Base-by-base conservation (phyloP, 1,140 invertebrate genomes). In the Leptonema lineaticorne region DNA sequence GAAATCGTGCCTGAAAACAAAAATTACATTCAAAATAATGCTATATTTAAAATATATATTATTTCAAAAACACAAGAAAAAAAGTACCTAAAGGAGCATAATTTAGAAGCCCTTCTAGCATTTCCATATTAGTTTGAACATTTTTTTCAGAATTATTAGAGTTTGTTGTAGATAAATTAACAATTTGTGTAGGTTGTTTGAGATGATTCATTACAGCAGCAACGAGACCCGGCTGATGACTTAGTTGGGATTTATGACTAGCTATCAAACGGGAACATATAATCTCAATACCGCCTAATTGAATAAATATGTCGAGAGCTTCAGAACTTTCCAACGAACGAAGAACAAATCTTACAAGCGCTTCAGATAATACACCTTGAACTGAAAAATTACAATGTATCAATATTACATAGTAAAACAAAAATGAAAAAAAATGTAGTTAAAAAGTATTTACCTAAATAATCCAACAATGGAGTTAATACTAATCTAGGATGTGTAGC, bases 11-110 rank as follows among this genome's bases (percentile, higher is more conserved):
- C 90, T 88, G 69, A 29, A 74, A 70, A 72, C 67, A 0, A 63
- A 66, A 48, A 20, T 2, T 50, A 27, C 20, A 50, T 45, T 56
- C 20, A 63, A 6, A 18, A 63, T 46, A 2, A 46, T 20, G 16
- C 6, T 46, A 46, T 45, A 5, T 45, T 50, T 24, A 20, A 64
- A 18, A 64, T 50, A n/a, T 22, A 0, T 48, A 56, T 16, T 27
- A 67, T 58, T 18, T 56, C 28, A 28, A 26, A 41, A 58, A 59
- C 56, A 2, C 6, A 60, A 28, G 26, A 26, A 30, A 79, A 80
- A 24, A 24, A 24, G 80, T 79, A 86, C 89, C 91, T 22, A 94
- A 83, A 0, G 94, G 94, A 18, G 94, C 94, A 80, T 96, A 95
- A 78, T 96, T 97, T 14, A 94, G 82, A 2, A 95, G 78, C 1